phyloP scores from a whole-genome alignment of 2,888 invertebrate species.

The Pollenia griseotomentosa region DNA sequence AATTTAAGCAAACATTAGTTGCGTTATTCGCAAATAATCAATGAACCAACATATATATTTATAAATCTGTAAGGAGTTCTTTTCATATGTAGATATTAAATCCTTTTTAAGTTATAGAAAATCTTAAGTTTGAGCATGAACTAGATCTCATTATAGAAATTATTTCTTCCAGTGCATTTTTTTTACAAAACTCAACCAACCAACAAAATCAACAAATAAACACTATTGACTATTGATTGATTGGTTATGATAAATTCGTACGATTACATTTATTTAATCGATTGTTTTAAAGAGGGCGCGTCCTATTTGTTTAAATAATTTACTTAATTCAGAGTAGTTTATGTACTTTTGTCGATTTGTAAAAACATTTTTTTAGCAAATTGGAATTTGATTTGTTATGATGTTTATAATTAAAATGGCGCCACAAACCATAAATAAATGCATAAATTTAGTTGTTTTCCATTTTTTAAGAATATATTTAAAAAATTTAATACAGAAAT shows the following conservation, averaged over 20 bases:
- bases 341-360: background rate
- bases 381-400: slow-evolving; percentile 70
- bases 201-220: slow-evolving; percentile 31
- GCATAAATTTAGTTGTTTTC: slow-evolving; percentile 49
- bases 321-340: slow-evolving; percentile 60
- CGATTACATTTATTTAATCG: slow-evolving; percentile 69
- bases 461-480: slow-evolving; percentile 37
- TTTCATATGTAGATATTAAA: no score
- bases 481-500: slow-evolving; percentile 17
- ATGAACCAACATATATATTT: no score
- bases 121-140: no score
- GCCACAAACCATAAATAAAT: slow-evolving; percentile 69
- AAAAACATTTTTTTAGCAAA: slow-evolving; percentile 17
- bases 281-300: slow-evolving; percentile 68
- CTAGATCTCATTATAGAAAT: no score
- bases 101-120: no score
- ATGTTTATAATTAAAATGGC: slow-evolving; percentile 73
- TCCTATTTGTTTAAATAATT: slow-evolving; percentile 71
- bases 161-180: slow-evolving; percentile 37
- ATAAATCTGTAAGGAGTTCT: no score
- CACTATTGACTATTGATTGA: slow-evolving; percentile 70
- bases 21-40: no score
- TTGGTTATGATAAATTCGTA: slow-evolving; percentile 69
- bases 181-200: slow-evolving; percentile 16
- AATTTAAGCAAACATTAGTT: no score